Evolutionary conservation across 2,888 invertebrate species (phyloP).

Genomic region (Xanthostigma xanthostigma): DNA sequence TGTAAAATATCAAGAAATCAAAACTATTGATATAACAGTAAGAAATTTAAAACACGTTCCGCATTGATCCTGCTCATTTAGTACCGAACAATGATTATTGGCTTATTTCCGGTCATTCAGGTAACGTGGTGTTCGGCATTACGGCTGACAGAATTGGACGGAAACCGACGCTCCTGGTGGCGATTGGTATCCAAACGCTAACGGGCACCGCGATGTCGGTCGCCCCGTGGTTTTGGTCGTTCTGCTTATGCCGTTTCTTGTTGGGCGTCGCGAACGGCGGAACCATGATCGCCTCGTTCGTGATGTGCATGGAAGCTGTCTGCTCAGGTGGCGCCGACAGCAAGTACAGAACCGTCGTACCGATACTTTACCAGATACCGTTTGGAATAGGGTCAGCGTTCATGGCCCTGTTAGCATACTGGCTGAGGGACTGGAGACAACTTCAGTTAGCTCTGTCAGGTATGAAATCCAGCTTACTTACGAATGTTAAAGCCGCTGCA

Average conservation of each 20-base stretch:
- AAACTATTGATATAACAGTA: background rate
- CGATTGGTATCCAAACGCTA: slow-evolving; percentile 36
- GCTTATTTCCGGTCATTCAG: slow-evolving; percentile 15
- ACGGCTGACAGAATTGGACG: slow-evolving; percentile 47
- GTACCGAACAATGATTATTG: background rate
- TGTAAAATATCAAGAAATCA: background rate
- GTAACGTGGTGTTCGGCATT: slow-evolving; percentile 42
- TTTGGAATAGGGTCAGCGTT: slow-evolving; percentile 42
- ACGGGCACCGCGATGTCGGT: slow-evolving; percentile 37
- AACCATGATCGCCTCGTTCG: slow-evolving; percentile 47
- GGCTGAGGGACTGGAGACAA: slow-evolving; percentile 43
- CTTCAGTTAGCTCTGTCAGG: slow-evolving; percentile 38
- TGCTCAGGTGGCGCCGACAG: slow-evolving; percentile 25
- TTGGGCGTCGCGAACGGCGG: slow-evolving; percentile 46
- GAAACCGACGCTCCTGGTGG: slow-evolving; percentile 37
- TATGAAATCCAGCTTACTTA: slow-evolving; percentile 34
- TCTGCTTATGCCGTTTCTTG: slow-evolving; percentile 37
- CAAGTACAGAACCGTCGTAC: slow-evolving; percentile 41
- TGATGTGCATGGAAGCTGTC: slow-evolving; percentile 47
- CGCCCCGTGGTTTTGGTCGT: slow-evolving; percentile 36
- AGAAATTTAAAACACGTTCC: no score
- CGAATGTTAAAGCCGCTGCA: no score
- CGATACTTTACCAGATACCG: slow-evolving; percentile 46
- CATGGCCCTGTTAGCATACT: slow-evolving; percentile 41
- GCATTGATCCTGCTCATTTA: no score